These are phyloP conservation scores for Acrocephalus scirpaceus DNA, from an alignment of 2,797 vertebrate species.

Conservation along the genomic window DNA sequence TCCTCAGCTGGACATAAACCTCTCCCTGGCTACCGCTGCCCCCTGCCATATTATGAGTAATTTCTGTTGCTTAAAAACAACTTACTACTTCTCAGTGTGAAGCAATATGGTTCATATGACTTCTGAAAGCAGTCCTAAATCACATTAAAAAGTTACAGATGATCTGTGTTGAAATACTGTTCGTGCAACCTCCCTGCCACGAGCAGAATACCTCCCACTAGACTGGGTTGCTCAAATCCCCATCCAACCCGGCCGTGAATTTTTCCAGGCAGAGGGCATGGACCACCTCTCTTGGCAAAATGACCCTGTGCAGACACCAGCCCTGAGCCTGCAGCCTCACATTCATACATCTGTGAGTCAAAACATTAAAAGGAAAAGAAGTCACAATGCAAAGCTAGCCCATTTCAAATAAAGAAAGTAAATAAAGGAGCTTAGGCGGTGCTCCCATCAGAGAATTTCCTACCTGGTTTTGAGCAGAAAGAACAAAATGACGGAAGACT, in stretches of 20 bases:
- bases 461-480: neutral
- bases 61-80: neutral
- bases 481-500: neutral
- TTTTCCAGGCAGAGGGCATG: neutral
- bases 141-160: neutral
- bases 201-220: neutral
- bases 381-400: neutral
- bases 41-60: neutral
- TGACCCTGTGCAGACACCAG: neutral
- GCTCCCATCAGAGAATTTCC: neutral
- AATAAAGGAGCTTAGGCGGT: neutral
- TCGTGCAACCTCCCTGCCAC: neutral
- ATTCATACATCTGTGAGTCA: neutral
- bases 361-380: neutral
- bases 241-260: neutral
- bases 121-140: neutral
- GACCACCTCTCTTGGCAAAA: neutral
- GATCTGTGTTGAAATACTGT: neutral
- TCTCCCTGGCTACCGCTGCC: neutral
- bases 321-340: neutral
- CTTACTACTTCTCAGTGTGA: neutral
- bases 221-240: neutral
- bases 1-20: neutral
- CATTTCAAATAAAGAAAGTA: neutral
- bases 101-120: neutral